Evolutionary conservation across 2,888 invertebrate genomes (phyloP), one percentile per base, ranked within the genome.

Genomic region (Rhagonycha lutea): DNA sequence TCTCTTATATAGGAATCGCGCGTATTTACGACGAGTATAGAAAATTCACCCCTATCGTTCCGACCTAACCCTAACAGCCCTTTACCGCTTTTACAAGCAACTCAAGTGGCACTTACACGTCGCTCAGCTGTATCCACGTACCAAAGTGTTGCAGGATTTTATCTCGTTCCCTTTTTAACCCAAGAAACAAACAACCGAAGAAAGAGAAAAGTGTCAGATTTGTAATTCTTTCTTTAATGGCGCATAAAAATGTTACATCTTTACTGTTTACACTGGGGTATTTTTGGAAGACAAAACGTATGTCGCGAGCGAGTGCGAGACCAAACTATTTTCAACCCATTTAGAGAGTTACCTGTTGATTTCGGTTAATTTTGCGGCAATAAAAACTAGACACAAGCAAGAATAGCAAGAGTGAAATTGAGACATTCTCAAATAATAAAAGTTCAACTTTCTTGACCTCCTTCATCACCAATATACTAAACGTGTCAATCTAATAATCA

Each of bases 171-270:
- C 76, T 69, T 78, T 68, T 26, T 23, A 65, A 47, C 63, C 61
- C 29, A 69, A 61, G 62, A 68, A 63, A 65, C 68, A 26, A 61
- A 62, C 60, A 68, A 61, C 29, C 68, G 29, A 76, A 72, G 73
- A 71, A 77, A 65, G 76, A 76, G 74, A 75, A 79, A 69, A 65
- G 74, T 65, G 61, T 72, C 72, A 76, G 78, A 79, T 77, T 76
- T 78, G 80, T 81, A 80, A 82, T 82, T 82, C 79, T 76, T 75
- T 77, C 79, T 80, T 80, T 82, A 81, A 82, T 82, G 81, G 82
- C 78, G 82, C 82, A 82, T 82, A 81, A 82, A 82, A 82, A 81
- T 79, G 80, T 79, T 80, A 79, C 79, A 76, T 81, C 80, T 80
- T 80, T 80, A 79, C 81, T 79, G 80, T 80, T 80, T 80, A 80